Base-by-base conservation (phyloP, 2,113 vertebrate species). In the Synchiropus splendidus region DNA sequence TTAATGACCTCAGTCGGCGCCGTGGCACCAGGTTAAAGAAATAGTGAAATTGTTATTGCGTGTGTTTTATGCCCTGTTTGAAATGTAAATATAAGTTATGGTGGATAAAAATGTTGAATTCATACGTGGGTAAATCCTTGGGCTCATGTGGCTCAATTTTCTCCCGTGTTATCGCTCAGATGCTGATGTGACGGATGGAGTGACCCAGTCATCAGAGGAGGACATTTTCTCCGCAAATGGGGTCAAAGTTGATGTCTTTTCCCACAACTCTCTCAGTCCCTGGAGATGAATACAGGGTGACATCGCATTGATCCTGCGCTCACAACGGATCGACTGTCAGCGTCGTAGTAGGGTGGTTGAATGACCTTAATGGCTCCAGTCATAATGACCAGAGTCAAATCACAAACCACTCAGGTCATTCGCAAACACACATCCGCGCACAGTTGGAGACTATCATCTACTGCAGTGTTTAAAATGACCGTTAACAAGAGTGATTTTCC, bases 271-370 rank as follows among this genome's bases (percentile, higher is more conserved):
- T 37, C 12, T 8, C 5, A 18, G 17, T 51, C 64, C 43, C 60
- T 4, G 12, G 47, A 58, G 58, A 57, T 33, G 44, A 51, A 36
- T 58, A 31, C 49, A 3, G 4, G 9, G 48, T 54, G 50, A 70
- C 54, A 69, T 67, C 54, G 39, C 51, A 73, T 71, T 46, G 66
- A 78, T 80, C 45, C 41, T 45, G 27, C 34, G 45, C 3, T 58
- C 46, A 6, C 43, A 6, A 8, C 49, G 18, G 38, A 51, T 31
- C 46, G 10, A 5, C 11, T 45, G 36, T 48, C 52, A 53, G 41
- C 50, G 39, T 18, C 14, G 6, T 12, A 35, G 48, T 16, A 58
- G 15, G 31, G 31, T 12, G 18, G 36, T 12, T 43, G 36, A 13
- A 9, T 58, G 63, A 63, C 54, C 61, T 58, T 10, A 50, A 8